Evolutionary conservation across 2,113 vertebrate genomes (phyloP).

Genomic region (Aix galericulata): DNA sequence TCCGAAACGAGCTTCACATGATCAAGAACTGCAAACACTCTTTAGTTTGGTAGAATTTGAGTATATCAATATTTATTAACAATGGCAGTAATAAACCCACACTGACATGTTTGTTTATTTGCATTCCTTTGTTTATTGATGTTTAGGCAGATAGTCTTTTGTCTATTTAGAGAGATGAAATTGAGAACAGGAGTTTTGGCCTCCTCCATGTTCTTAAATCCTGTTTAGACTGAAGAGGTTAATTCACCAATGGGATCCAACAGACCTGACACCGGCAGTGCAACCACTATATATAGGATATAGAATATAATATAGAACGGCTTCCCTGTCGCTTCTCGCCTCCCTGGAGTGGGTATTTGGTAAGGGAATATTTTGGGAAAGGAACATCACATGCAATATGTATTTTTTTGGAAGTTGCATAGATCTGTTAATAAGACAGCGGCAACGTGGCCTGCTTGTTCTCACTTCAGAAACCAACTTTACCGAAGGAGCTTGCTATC

Average conservation of each 20-base stretch:
- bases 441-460: not conserved
- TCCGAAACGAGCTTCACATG: not conserved
- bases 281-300: not conserved
- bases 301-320: not conserved
- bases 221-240: not conserved
- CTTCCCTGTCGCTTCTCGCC: not conserved
- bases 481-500: not conserved
- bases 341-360: not conserved
- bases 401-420: not conserved
- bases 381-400: not conserved
- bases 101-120: not conserved
- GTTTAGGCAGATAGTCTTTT: not conserved
- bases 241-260: not conserved
- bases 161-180: not conserved
- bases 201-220: not conserved
- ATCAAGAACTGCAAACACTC: not conserved
- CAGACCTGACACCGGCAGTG: not conserved
- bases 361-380: not conserved
- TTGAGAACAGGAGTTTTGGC: not conserved
- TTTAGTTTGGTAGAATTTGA: not conserved
- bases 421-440: not conserved
- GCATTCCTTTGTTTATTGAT: not conserved
- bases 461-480: not conserved
- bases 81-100: not conserved
- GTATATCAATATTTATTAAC: not conserved